These are phyloP conservation scores for Semibalanus balanoides DNA, from an alignment of 1,140 invertebrate species.

Conservation along the genomic window DNA sequence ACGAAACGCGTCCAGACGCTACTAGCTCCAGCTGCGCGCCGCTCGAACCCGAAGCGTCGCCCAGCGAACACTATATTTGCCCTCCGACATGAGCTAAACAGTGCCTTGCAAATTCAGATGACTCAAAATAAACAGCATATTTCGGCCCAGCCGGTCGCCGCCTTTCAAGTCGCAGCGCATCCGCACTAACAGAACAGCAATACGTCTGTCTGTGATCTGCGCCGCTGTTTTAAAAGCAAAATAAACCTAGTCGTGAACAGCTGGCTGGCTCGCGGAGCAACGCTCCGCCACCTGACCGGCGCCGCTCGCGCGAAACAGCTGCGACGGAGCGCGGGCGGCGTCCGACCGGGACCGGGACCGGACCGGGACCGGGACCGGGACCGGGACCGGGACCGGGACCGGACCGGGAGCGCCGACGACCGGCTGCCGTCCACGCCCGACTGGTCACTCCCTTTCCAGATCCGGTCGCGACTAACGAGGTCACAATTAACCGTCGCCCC, in stretches of 20 bases:
- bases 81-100: not conserved
- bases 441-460: not conserved
- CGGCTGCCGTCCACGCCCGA: too few relatives aligned
- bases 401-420: too few relatives aligned
- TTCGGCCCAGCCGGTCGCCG: not conserved
- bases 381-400: too few relatives aligned
- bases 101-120: not conserved
- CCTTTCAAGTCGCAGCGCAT: not conserved
- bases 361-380: too few relatives aligned
- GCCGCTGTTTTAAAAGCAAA: not conserved
- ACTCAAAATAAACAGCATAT: conserved; percentile 2
- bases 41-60: not conserved
- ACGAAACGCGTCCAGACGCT: not conserved
- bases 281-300: not conserved
- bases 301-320: not conserved
- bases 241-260: not conserved
- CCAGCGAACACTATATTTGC: not conserved
- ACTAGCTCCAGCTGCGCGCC: not conserved
- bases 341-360: too few relatives aligned
- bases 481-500: not conserved
- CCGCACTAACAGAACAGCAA: not conserved
- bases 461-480: not conserved
- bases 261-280: not conserved
- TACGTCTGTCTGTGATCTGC: not conserved
- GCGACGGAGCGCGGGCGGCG: too few relatives aligned